Conservation (phyloP, 2,888 invertebrate genomes). For the Phortica okadai region DNA sequence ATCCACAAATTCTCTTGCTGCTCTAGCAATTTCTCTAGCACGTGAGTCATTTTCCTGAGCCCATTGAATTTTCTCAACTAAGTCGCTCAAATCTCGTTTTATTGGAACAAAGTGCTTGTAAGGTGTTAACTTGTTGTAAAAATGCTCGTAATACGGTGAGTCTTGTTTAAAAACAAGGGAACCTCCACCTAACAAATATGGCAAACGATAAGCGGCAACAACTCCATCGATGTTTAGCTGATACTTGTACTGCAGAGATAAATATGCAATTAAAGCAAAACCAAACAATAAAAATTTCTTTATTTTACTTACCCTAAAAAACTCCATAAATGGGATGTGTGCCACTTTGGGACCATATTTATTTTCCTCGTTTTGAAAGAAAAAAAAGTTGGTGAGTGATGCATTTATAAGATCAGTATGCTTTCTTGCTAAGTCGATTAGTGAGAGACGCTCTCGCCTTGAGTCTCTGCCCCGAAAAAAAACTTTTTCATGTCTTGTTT, state of each 20-base stretch:
- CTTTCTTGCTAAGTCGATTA: slow-evolving; percentile 86
- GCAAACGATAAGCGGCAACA: slow-evolving; percentile 96
- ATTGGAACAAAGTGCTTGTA: slow-evolving; percentile 91
- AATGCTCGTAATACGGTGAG: slow-evolving; percentile 96
- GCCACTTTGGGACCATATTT: slow-evolving; percentile 91
- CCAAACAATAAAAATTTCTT: too few species aligned
- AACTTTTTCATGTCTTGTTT: slow-evolving; percentile 83
- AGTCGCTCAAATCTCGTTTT: slow-evolving; percentile 86
- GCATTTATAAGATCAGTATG: slow-evolving; percentile 91
- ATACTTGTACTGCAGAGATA: slow-evolving; percentile 88
- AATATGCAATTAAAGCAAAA: too few species aligned
- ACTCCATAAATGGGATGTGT: slow-evolving; percentile 92
- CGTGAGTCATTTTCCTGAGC: slow-evolving; percentile 84
- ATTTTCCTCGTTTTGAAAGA: slow-evolving; percentile 89
- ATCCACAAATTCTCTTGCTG: slow-evolving; percentile 84
- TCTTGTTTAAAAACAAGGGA: slow-evolving; percentile 93
- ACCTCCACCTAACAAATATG: slow-evolving; percentile 92
- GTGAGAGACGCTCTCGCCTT: slow-evolving; percentile 86
- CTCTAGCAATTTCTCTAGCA: slow-evolving; percentile 81
- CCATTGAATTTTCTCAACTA: slow-evolving; percentile 88
- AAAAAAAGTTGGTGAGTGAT: slow-evolving; percentile 96
- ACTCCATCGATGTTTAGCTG: slow-evolving; percentile 96
- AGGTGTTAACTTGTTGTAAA: slow-evolving; percentile 86
- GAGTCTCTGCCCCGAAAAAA: slow-evolving; percentile 97
- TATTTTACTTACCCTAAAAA: slow-evolving; percentile 86